Evolutionary conservation across 2,113 vertebrate species (phyloP).

Genomic region (Apeltes quadracus): DNA sequence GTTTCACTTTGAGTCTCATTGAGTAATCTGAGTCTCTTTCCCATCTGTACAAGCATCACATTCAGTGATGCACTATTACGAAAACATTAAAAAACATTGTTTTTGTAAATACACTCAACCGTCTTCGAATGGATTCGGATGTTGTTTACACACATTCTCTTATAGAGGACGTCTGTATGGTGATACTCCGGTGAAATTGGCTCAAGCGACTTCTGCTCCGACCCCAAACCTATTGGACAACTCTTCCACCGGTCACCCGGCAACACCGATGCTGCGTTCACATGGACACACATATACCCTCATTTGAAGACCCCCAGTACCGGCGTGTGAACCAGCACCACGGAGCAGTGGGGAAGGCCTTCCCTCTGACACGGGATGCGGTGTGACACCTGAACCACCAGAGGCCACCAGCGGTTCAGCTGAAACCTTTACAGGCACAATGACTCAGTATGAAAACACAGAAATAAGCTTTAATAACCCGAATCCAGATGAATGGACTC

Average conservation of each 20-base stretch:
- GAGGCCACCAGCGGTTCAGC: conserved; percentile 44
- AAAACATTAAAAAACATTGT: too few species aligned
- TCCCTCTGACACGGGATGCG: conserved; percentile 84
- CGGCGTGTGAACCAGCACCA: conserved; percentile 80
- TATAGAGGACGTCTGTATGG: too few species aligned
- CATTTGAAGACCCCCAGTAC: conserved; percentile 83
- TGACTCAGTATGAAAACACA: neutral
- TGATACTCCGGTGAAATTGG: too few species aligned
- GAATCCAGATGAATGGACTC: too few species aligned
- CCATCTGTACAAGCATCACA: too few species aligned
- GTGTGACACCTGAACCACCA: conserved; percentile 73
- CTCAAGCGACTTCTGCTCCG: too few species aligned
- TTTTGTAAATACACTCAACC: too few species aligned
- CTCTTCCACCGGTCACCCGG: conserved; percentile 81
- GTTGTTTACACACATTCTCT: too few species aligned
- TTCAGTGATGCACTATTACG: too few species aligned
- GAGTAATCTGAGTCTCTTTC: too few species aligned
- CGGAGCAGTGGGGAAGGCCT: conserved; percentile 76
- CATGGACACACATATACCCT: conserved; percentile 78
- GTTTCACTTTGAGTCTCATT: too few species aligned
- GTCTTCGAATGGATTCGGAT: too few species aligned
- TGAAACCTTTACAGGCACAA: neutral
- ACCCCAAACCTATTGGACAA: conserved; percentile 77
- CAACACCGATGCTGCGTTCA: conserved; percentile 74
- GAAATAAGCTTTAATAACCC: conserved; percentile 24